Conservation (phyloP, 30 jellyfish, hydroid and myxozoan species). For the Chrysaora quinquecirrha region DNA sequence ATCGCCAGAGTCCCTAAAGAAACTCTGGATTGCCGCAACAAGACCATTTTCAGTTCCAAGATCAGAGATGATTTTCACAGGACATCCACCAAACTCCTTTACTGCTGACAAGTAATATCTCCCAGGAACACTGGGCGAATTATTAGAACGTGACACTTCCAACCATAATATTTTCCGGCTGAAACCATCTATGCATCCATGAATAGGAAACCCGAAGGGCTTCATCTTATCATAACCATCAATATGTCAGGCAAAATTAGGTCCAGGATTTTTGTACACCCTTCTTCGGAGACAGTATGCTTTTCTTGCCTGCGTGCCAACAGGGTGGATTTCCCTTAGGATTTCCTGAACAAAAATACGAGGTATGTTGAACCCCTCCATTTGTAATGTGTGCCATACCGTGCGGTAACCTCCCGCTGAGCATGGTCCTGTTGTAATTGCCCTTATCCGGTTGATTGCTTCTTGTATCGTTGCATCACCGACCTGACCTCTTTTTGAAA, state of each 20-base stretch:
- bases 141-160: conserved; percentile 58
- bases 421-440: neutral
- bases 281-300: neutral
- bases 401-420: neutral
- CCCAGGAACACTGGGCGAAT: conserved; percentile 43
- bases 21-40: conserved; percentile 65
- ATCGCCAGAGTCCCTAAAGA: conserved; percentile 38
- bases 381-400: neutral
- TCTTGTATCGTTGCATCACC: neutral
- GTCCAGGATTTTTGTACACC: neutral
- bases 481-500: neutral
- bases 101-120: conserved; percentile 36
- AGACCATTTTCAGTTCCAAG: conserved; percentile 74
- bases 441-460: neutral
- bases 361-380: neutral
- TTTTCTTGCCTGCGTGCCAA: neutral
- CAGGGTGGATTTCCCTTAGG: neutral
- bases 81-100: conserved; percentile 47
- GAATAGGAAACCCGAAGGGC: conserved; percentile 64
- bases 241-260: neutral
- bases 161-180: conserved; percentile 71
- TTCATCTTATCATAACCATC: neutral
- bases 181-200: conserved; percentile 73
- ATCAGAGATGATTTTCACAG: conserved; percentile 63
- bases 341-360: neutral